Base-by-base conservation (phyloP, 2,113 vertebrate genomes). In the Larimichthys crocea region DNA sequence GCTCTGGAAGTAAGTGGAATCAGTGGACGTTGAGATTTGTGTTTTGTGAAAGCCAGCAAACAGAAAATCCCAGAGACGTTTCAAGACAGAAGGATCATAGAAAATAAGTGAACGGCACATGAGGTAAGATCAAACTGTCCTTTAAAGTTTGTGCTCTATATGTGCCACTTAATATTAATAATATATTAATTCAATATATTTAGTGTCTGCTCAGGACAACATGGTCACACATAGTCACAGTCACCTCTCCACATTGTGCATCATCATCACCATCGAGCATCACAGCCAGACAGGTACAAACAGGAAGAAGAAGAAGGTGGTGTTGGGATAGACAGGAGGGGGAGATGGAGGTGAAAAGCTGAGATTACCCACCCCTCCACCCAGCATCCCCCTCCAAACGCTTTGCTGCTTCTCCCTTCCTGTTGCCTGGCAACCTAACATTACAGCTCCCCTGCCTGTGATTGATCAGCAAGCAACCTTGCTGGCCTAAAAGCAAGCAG, bases 391-490 rank as follows among this genome's bases (percentile, higher is more conserved):
- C 69, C 49, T 63, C 60, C 60, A 20, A 64, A 65, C 5, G 48
- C 73, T 74, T 49, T 65, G 67, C 85, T 88, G 88, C 83, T 82
- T 85, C 79, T 91, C 84, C 76, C 75, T 60, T 82, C 86, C 84
- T 93, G 95, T 95, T 95, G 92, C 95, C 84, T 89, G 80, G 95
- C 91, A 95, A 95, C 95, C 74, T 72, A 85, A 90, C 92, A 92
- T 91, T 91, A 93, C 86, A 80, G 86, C 83, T 79, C 85, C 68
- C 61, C 80, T 77, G 86, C 74, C 86, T 83, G 79, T 88, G 92
- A 93, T 93, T 92, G 92, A 94, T 94, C 92, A 90, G 86, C 87
- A 79, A 40, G 73, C 53, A 8, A 59, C 91, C 71, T 86, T 88
- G 80, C 80, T 22, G 56, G 55, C 35, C 31, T 44, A n/a, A 49